phyloP scores from a whole-genome alignment of 2,888 invertebrate genomes.

The Drosophila testacea region DNA sequence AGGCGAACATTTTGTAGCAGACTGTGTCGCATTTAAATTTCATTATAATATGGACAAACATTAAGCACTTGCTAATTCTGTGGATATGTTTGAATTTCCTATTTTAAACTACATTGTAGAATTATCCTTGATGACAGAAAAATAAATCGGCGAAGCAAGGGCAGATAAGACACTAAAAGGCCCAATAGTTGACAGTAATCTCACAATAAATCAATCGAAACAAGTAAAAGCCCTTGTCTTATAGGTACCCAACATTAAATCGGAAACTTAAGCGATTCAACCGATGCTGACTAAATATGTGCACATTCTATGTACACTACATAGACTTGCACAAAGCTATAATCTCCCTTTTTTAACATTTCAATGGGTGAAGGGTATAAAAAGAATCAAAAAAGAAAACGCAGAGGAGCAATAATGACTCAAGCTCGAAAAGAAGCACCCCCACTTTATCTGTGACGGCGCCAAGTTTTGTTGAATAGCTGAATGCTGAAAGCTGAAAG shows the following conservation, averaged over 20 bases:
- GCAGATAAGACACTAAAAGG: conserved; percentile 26
- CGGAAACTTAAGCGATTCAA: no score
- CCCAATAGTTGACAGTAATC: conserved; percentile 41
- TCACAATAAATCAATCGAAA: conserved; percentile 59
- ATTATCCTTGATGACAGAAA: neutral
- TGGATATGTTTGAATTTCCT: neutral
- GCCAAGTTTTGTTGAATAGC: conserved; percentile 15
- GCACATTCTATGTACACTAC: neutral
- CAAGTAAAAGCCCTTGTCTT: neutral
- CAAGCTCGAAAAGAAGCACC: conserved; percentile 3
- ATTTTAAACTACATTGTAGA: neutral
- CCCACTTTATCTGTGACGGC: conserved; percentile 1
- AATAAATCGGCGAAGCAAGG: neutral
- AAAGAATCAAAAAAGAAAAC: conserved; percentile 12
- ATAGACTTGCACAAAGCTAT: neutral
- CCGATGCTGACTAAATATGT: no score
- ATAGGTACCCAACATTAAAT: neutral
- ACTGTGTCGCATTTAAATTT: neutral
- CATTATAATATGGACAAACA: neutral
- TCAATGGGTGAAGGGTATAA: neutral
- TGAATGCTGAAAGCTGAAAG: conserved; percentile 1
- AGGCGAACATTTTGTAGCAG: conserved; percentile 5
- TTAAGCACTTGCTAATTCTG: neutral
- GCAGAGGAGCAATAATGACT: conserved; percentile 24
- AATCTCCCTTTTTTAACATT: neutral